A percentile compares a stretch with the other conserved stretches of the same genome.
Conservation (phyloP, 1,140 invertebrate species). For the Zaprionus nigranus region DNA sequence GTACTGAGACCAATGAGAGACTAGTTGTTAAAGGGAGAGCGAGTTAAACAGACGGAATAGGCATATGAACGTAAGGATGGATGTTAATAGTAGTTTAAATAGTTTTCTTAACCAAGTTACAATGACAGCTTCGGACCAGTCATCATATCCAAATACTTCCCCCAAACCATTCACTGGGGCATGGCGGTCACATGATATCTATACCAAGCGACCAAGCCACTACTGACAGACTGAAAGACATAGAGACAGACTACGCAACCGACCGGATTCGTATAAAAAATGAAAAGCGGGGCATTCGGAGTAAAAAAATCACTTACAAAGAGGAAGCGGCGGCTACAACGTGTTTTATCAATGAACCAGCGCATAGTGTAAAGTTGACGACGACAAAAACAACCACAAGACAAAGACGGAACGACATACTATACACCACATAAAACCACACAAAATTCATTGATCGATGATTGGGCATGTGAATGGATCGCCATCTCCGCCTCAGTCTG, state of each 20-base stretch:
- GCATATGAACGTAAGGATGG: too few species aligned
- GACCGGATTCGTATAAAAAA: conserved; percentile 58
- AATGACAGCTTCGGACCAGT: background rate
- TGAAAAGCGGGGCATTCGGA: conserved; percentile 24
- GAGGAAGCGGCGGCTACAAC: conserved; percentile 70
- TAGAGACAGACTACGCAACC: conserved; percentile 1
- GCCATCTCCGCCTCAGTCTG: background rate
- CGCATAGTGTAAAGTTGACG: conserved; percentile 47
- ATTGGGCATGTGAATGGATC: background rate
- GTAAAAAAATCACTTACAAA: conserved; percentile 72
- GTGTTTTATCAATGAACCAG: conserved; percentile 74
- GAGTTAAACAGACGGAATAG: too few species aligned
- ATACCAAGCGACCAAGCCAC: conserved; percentile 33
- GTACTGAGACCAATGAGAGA: too few species aligned
- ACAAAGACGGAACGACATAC: conserved; percentile 44
- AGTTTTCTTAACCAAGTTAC: background rate
- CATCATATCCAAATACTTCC: conserved; percentile 40
- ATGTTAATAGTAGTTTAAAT: background rate
- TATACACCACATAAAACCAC: conserved; percentile 62
- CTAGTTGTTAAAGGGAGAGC: too few species aligned
- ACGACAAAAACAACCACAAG: conserved; percentile 49
- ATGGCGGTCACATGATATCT: conserved; percentile 64
- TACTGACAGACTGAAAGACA: conserved; percentile 9
- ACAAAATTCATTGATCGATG: conserved; percentile 61
- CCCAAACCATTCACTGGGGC: conserved; percentile 43